Base-by-base conservation (phyloP, 2,113 vertebrate genomes). In the Pachyramphus minor region DNA sequence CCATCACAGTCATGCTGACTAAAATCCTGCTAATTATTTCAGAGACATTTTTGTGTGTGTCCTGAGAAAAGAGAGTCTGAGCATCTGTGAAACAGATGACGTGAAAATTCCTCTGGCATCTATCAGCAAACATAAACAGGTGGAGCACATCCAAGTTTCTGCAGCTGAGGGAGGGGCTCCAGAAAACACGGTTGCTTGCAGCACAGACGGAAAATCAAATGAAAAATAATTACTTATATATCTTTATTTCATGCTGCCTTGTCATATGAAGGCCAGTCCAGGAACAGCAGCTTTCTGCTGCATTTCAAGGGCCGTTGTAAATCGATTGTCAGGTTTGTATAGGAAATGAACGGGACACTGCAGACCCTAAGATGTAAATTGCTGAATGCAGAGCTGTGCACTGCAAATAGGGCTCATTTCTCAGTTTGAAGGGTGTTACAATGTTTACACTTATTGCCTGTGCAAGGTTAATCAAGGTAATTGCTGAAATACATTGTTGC, bases 1-100 rank as follows among this genome's bases (percentile, higher is more conserved):
- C 83, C 87, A 74, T 88, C 58, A 39, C 31, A 86, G 74, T 79
- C 62, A 80, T 73, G 67, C 89, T 0, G 14, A 72, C 93, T 83
- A 60, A 91, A 90, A 89, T 77, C 52, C 53, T 84, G 52, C 59
- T 89, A 96, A 97, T 39, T 89, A 67, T 94, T 95, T 89, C 73
- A 58, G 76, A 92, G 84, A 67, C 50, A 42, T 93, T 90, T 97
- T 80, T 83, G 56, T 88, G 79, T 18, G 74, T 79, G 68, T 78
- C 84, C 90, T 91, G 42, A 93, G 87, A 53, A 87, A 75, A 88
- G 79, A 88, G 82, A 94, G 76, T 78, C 71, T 75, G 63, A 96
- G 80, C 89, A 88, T 89, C 96, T 93, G 85, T 86, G 89, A 73
- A 92, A 66, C 91, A 92, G 94, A 94, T 96, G 90, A 95, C 83